Percentiles rank a stretch among this genome's conserved stretches.
Evolutionary conservation across 2,888 invertebrate genomes (phyloP).

Genomic region (Parascotia fuliginaria): DNA sequence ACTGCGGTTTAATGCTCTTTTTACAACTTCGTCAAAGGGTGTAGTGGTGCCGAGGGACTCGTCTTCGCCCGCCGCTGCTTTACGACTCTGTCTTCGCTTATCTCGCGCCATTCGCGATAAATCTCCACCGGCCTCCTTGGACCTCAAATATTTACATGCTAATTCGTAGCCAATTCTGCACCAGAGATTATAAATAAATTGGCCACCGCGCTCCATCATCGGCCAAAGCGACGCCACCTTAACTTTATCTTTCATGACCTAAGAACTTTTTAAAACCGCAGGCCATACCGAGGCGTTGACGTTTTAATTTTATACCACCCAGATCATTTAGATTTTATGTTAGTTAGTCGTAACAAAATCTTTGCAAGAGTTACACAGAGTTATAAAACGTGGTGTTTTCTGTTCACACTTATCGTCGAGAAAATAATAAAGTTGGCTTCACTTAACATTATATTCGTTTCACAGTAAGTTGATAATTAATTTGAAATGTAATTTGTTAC

Average conservation of each 20-base stretch:
- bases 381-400: slow-evolving; percentile 50
- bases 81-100: slow-evolving; percentile 81
- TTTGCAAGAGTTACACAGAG: slow-evolving; percentile 53
- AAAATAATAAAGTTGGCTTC: slow-evolving; percentile 25
- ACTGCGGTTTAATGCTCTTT: slow-evolving; percentile 85
- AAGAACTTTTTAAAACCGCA: slow-evolving; percentile 75
- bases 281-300: slow-evolving; percentile 59
- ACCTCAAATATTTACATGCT: slow-evolving; percentile 86
- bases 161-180: slow-evolving; percentile 83
- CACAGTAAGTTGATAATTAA: slow-evolving; percentile 11
- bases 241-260: slow-evolving; percentile 81
- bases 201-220: slow-evolving; percentile 73
- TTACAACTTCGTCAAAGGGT: slow-evolving; percentile 84
- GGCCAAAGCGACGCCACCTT: slow-evolving; percentile 58
- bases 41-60: slow-evolving; percentile 57
- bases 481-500: slow-evolving; percentile 7
- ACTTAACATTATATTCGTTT: slow-evolving; percentile 14
- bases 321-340: slow-evolving; percentile 73
- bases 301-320: slow-evolving; percentile 75
- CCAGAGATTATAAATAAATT: slow-evolving; percentile 85
- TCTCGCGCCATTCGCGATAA: slow-evolving; percentile 79
- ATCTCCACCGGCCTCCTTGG: slow-evolving; percentile 80
- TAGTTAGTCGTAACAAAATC: slow-evolving; percentile 56
- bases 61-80: slow-evolving; percentile 64
- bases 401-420: slow-evolving; percentile 18